Base-by-base conservation (phyloP, 2,113 vertebrate genomes). In the Rana temporaria region DNA sequence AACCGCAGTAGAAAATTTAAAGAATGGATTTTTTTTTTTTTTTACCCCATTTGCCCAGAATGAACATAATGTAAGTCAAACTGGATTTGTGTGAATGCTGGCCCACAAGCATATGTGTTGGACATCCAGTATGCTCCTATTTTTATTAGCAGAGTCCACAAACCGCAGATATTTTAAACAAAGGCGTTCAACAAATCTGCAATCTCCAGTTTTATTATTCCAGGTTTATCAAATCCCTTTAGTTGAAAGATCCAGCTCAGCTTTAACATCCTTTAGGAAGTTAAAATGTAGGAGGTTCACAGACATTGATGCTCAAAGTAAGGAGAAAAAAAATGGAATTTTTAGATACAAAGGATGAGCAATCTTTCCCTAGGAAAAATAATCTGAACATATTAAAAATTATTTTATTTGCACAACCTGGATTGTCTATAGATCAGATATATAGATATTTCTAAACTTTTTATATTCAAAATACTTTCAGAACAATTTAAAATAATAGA, bases 371-470 rank as follows among this genome's bases (percentile, higher is more conserved):
- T 77, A 42, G 34, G 59, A 64, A 64, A 48, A 77, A 77, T 63
- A 76, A 64, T 63, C 59, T 52, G 34, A 64, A 76, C 6, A 17
- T 26, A 18, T 34, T 67, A 85, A 48, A 48, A 12, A 48, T 42
- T 2, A 84, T 53, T 48, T 84, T 86, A 66, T 79, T 80, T 85
- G 82, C 86, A 85, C 72, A 84, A 60, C 76, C 91, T 87, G 84
- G 87, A 78, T 84, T 84, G 84, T 85, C 78, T 73, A 73, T 42
- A 64, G 88, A 87, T 86, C 65, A 84, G 38, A 83, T 77, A 87
- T 68, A 86, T 80, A 88, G 88, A 87, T 79, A 87, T 68, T 87
- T 88, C 74, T 76, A 80, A 20, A 48, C 42, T 62, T 15, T 30
- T 38, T 62, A 20, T 60, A 38, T 56, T 57, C 70, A 73, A 73